phyloP scores from a whole-genome alignment of 1,140 invertebrate genomes.

The Notospermus geniculatus region DNA sequence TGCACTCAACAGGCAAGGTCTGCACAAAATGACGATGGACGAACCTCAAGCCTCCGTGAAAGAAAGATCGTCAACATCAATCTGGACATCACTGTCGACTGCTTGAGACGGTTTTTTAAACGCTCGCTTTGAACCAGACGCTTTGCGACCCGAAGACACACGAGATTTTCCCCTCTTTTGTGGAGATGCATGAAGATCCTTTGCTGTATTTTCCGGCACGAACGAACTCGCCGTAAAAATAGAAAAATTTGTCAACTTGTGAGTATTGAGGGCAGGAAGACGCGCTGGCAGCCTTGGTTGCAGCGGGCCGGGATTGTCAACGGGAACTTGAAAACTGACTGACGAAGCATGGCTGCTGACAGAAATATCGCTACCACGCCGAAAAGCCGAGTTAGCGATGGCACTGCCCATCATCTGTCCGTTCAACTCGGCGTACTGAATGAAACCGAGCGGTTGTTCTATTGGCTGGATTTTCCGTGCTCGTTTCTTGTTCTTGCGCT shows the following conservation, averaged over 20 bases:
- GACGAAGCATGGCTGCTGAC: conserved; percentile 32
- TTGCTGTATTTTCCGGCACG: background rate
- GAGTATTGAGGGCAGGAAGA: conserved; percentile 16
- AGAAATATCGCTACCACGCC: conserved; percentile 32
- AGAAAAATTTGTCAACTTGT: conserved; percentile 23
- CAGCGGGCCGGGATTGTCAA: conserved; percentile 22
- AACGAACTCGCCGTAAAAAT: conserved; percentile 28
- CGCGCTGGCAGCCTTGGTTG: conserved; percentile 12
- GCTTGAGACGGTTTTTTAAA: too few relatives aligned
- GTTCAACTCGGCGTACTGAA: background rate
- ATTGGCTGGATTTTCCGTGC: background rate
- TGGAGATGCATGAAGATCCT: too few relatives aligned
- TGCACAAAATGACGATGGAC: too few relatives aligned
- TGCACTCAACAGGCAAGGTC: too few relatives aligned
- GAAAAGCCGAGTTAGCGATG: background rate
- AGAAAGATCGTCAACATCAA: too few relatives aligned
- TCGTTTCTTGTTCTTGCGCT: conserved; percentile 12
- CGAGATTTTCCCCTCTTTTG: too few relatives aligned
- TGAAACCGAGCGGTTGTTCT: background rate
- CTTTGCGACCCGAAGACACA: too few relatives aligned
- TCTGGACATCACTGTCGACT: too few relatives aligned
- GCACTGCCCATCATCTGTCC: background rate
- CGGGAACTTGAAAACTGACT: conserved; percentile 27
- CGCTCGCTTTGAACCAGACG: too few relatives aligned
- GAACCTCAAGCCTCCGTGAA: too few relatives aligned